Evolutionary conservation across 2,797 vertebrate genomes (phyloP).

Genomic region (Nyctibius grandis): DNA sequence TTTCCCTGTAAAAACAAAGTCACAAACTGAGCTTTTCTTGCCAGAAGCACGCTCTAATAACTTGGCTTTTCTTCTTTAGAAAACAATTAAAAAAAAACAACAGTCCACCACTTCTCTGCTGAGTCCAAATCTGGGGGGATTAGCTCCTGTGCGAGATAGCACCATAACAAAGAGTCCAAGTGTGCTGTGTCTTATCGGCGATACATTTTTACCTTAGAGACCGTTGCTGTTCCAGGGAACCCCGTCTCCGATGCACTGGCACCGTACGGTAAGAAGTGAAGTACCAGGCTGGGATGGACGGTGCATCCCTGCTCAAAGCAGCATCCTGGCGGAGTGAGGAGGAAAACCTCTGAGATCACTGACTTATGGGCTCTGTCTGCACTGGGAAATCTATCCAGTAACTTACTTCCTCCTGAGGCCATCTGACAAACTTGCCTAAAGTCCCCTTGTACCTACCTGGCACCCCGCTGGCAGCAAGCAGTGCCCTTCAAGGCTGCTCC

Average conservation of each 20-base stretch:
- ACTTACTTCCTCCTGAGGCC: not conserved
- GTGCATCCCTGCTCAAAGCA: not conserved
- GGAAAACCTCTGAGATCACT: not conserved
- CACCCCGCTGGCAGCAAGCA: not conserved
- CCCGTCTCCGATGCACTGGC: not conserved
- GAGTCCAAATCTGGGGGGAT: not conserved
- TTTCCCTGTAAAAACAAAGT: not conserved
- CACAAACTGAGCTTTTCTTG: not conserved
- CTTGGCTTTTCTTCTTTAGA: not conserved
- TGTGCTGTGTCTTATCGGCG: not conserved
- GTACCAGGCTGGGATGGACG: not conserved
- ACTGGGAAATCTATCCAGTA: not conserved
- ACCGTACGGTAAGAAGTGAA: not conserved
- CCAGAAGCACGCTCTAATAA: not conserved
- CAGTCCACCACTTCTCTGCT: not conserved
- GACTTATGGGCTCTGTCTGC: not conserved
- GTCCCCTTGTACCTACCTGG: not conserved
- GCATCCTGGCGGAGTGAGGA: not conserved
- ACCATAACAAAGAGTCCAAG: not conserved
- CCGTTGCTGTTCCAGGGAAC: not conserved
- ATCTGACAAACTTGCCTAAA: not conserved
- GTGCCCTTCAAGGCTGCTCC: not conserved
- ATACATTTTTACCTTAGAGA: not conserved
- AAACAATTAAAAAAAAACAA: not conserved
- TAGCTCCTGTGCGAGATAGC: not conserved